Evolutionary conservation across 2,888 invertebrate genomes (phyloP), one percentile per base, ranked within the genome.

Genomic region (Fragum fragum): DNA sequence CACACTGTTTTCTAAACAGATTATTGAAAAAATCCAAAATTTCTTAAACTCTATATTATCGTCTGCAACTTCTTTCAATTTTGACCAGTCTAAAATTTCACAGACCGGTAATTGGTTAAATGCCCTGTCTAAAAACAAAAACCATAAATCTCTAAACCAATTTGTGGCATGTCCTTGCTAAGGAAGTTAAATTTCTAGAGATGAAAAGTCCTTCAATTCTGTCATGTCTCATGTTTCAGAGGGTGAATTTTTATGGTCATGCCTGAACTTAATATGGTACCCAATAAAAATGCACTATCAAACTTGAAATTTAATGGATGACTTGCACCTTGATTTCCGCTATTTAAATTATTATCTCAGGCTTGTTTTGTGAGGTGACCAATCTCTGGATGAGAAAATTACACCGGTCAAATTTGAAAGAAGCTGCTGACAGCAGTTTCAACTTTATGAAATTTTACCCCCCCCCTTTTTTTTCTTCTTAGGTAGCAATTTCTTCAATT

Each of bases 151-250:
- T 71, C 18, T 21, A 23, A 42, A 42, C 32, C 66, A 74, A 85
- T 85, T 85, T 85, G 85, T 85, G 76, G 75, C 79, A 79, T 77
- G 76, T 75, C 72, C 73, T 81, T 85, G 85, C 29, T 47, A 85
- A 53, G 69, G 73, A 76, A 53, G 73, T 76, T 53, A 79, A 81
- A 71, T 76, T 23, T 23, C 32, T 7, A 16, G 23, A 71, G 55
- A 29, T 53, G 55, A 36, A 71, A 53, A 55, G 55, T 55, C 55
- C 55, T 71, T 55, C 71, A 71, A 53, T 55, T 21, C 32, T 5
- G 18, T n/a, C 16, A 21, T 36, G 32, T 63, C 61, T 52, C 66
- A 66, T 3, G 47, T 63, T 74, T 66, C 63, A 63, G 53, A 53
- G 42, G 16, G 29, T 66, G 29, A 53, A 66, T 66, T 39, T 66